Percentiles rank a stretch among this genome's conserved stretches.
These are phyloP conservation scores for Heliconius cydno DNA, from an alignment of 2,888 invertebrate species.

Conservation along the genomic window DNA sequence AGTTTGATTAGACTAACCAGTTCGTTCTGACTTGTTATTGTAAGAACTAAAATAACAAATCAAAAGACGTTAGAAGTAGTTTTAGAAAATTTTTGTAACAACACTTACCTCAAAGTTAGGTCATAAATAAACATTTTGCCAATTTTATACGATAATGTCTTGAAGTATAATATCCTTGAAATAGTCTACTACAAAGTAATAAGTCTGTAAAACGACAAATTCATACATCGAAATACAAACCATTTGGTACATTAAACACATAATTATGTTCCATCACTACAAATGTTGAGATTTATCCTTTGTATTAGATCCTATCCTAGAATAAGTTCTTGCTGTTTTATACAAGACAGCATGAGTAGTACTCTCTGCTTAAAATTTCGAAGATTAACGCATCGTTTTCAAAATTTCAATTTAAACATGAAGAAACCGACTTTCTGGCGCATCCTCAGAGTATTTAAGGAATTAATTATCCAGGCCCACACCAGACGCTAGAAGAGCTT, in stretches of 20 bases:
- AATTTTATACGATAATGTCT: background rate
- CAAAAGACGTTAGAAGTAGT: background rate
- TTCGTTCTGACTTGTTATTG: background rate
- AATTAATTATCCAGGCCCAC: too few species aligned
- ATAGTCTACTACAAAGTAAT: background rate
- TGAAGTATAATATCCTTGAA: background rate
- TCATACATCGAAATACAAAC: background rate
- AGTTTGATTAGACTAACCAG: background rate
- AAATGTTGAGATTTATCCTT: background rate
- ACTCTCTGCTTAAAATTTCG: too few species aligned
- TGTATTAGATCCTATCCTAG: background rate
- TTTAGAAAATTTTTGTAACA: background rate
- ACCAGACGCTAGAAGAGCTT: too few species aligned
- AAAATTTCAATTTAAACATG: too few species aligned
- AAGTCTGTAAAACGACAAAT: constrained; percentile 7
- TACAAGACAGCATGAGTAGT: background rate
- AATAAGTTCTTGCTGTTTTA: background rate
- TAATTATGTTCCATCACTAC: background rate
- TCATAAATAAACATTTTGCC: background rate
- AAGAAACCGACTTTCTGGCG: too few species aligned
- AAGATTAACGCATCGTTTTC: too few species aligned
- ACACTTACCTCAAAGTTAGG: background rate
- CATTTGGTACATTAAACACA: background rate
- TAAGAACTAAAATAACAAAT: background rate
- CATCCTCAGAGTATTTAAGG: too few species aligned